A percentile compares a stretch with the other conserved stretches of the same genome.
phyloP scores from a whole-genome alignment of 2,888 invertebrate genomes.

The Thecocarcelia acutangulata region DNA sequence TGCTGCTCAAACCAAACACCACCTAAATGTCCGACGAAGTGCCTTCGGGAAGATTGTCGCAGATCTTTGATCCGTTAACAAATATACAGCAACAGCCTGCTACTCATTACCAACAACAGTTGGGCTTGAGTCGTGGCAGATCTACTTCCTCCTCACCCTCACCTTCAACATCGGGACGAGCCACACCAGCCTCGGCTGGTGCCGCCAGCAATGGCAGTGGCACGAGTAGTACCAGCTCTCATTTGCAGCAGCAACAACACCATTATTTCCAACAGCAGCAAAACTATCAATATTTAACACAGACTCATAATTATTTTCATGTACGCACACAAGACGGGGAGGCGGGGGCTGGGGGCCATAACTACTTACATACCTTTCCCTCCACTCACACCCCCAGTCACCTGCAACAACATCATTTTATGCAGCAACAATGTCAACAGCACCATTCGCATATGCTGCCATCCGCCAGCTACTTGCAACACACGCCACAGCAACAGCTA shows the following conservation, averaged over 20 bases:
- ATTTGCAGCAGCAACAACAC: constrained; percentile 56
- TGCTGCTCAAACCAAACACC: neutral
- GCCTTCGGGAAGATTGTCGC: constrained; percentile 88
- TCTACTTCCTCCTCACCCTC: constrained; percentile 75
- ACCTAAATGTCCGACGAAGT: constrained; percentile 85
- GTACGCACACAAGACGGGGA: constrained; percentile 75
- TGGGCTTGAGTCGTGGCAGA: constrained; percentile 69
- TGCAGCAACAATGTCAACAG: constrained; percentile 71
- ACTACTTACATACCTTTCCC: constrained; percentile 79
- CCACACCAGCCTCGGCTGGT: constrained; percentile 72
- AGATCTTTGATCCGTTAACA: constrained; percentile 91
- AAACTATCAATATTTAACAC: constrained; percentile 63
- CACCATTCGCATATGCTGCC: constrained; percentile 64
- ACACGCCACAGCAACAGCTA: constrained; percentile 70
- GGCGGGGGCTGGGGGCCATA: constrained; percentile 49
- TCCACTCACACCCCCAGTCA: constrained; percentile 73
- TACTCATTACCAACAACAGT: constrained; percentile 82
- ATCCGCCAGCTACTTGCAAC: constrained; percentile 49
- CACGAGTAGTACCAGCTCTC: constrained; percentile 51
- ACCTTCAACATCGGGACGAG: constrained; percentile 74
- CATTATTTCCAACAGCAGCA: constrained; percentile 54
- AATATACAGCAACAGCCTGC: constrained; percentile 84
- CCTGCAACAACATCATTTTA: constrained; percentile 72
- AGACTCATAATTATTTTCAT: constrained; percentile 74
- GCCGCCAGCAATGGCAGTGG: constrained; percentile 61